Percentiles rank a stretch among this genome's conserved stretches.
Evolutionary conservation across 2,888 invertebrate species (phyloP).

Genomic region (Polyommatus iphigenia): DNA sequence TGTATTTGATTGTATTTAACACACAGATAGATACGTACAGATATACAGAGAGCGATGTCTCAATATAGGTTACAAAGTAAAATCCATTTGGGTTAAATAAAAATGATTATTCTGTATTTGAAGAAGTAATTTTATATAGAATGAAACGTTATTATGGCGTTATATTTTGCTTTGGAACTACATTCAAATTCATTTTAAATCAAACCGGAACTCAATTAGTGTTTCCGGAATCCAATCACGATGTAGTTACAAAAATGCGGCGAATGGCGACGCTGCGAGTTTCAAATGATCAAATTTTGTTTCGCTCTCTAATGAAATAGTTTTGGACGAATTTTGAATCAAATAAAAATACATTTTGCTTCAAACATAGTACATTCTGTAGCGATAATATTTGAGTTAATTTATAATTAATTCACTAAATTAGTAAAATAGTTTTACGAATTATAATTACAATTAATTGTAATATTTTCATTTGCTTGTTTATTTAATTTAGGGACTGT

Average conservation of each 20-base stretch:
- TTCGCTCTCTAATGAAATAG: constrained; percentile 7
- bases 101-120: too few species aligned
- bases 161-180: not conserved
- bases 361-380: not conserved
- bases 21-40: not conserved
- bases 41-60: too few species aligned
- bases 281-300: constrained; percentile 9
- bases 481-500: too few species aligned
- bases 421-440: too few species aligned
- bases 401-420: too few species aligned
- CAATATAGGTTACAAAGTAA: too few species aligned
- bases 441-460: too few species aligned
- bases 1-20: too few species aligned
- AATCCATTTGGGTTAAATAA: too few species aligned
- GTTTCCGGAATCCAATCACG: constrained; percentile 23
- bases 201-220: constrained; percentile 21
- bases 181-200: constrained; percentile 13
- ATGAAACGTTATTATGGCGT: not conserved
- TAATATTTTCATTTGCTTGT: too few species aligned
- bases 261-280: not conserved
- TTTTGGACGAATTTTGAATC: not conserved
- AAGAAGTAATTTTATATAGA: not conserved
- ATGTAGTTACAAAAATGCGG: not conserved
- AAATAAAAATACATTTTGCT: not conserved
- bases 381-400: too few species aligned